Evolutionary conservation across 64 coral and sea anemone genomes (phyloP).

Genomic region (Stichodactyla mertensii): DNA sequence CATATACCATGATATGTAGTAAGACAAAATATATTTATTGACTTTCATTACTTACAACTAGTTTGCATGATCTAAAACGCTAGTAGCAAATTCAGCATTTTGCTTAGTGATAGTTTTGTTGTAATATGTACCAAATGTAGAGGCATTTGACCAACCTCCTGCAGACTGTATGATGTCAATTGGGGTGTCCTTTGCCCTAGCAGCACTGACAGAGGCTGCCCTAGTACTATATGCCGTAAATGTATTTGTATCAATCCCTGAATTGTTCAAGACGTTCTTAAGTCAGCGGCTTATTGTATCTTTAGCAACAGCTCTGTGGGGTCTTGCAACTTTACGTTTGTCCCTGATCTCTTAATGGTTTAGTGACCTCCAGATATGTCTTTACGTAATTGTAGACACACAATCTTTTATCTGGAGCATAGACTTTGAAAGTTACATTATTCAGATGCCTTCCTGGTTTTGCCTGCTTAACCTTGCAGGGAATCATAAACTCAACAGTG

Average conservation of each 20-base stretch:
- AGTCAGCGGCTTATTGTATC: slow-evolving; percentile 58
- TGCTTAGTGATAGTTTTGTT: background rate
- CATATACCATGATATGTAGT: too few species aligned
- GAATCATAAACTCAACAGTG: slow-evolving; percentile 41
- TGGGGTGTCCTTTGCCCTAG: slow-evolving; percentile 10
- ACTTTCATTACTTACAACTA: too few species aligned
- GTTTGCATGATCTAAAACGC: too few species aligned
- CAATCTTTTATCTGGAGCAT: slow-evolving; percentile 25
- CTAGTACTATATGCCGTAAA: slow-evolving; percentile 48
- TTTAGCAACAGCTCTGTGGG: slow-evolving; percentile 38
- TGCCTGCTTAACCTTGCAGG: slow-evolving; percentile 25
- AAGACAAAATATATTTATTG: too few species aligned
- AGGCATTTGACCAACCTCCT: slow-evolving; percentile 49
- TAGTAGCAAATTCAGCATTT: too few species aligned
- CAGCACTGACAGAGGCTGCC: slow-evolving; percentile 36
- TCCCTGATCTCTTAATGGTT: background rate
- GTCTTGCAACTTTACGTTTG: slow-evolving; percentile 36
- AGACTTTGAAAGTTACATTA: slow-evolving; percentile 26
- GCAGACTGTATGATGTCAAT: slow-evolving; percentile 48
- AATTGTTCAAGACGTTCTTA: background rate
- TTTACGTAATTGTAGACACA: slow-evolving; percentile 40
- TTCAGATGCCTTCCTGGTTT: slow-evolving; percentile 31
- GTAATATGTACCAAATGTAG: slow-evolving; percentile 32
- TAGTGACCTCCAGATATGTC: slow-evolving; percentile 19
- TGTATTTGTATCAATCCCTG: slow-evolving; percentile 49